These are phyloP conservation scores for Belgica antarctica DNA, from an alignment of 2,888 invertebrate genomes.

Conservation along the genomic window DNA sequence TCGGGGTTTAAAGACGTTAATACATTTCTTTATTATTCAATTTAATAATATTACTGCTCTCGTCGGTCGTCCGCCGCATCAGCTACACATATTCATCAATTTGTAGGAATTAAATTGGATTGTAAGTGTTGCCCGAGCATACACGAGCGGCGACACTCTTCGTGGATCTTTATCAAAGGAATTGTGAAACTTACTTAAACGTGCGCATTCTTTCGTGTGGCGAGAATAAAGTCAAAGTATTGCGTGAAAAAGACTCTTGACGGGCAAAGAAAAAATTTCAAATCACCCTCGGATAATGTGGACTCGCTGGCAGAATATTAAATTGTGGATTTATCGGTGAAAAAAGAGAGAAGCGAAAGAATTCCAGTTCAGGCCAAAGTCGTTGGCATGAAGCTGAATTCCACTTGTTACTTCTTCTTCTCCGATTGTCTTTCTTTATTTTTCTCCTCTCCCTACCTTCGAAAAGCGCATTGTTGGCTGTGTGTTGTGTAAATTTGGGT, in stretches of 20 bases:
- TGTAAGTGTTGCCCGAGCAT: constrained; percentile 15
- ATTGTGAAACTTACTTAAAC: not conserved
- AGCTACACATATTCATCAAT: constrained; percentile 14
- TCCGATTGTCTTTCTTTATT: constrained; percentile 30
- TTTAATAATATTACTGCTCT: constrained; percentile 19
- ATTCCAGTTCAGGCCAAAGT: constrained; percentile 16
- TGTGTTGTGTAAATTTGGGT: constrained; percentile 34
- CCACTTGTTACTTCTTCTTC: constrained; percentile 44
- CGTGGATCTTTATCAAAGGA: constrained; percentile 5
- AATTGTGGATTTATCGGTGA: constrained; percentile 16
- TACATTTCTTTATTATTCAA: constrained; percentile 26
- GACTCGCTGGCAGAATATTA: constrained; percentile 18
- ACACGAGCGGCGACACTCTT: not conserved
- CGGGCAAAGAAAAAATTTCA: not conserved
- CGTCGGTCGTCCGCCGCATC: not conserved
- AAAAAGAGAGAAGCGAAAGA: not conserved
- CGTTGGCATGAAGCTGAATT: constrained; percentile 39
- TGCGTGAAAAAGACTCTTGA: not conserved
- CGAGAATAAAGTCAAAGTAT: not conserved
- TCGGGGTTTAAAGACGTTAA: constrained; percentile 22
- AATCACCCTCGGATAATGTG: constrained; percentile 22
- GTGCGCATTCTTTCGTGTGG: not conserved
- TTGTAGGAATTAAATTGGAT: constrained; percentile 12
- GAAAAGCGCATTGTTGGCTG: constrained; percentile 7
- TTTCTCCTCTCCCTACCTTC: not conserved